Base-by-base conservation (phyloP, 1,140 invertebrate genomes). In the Papilio polyxenes region DNA sequence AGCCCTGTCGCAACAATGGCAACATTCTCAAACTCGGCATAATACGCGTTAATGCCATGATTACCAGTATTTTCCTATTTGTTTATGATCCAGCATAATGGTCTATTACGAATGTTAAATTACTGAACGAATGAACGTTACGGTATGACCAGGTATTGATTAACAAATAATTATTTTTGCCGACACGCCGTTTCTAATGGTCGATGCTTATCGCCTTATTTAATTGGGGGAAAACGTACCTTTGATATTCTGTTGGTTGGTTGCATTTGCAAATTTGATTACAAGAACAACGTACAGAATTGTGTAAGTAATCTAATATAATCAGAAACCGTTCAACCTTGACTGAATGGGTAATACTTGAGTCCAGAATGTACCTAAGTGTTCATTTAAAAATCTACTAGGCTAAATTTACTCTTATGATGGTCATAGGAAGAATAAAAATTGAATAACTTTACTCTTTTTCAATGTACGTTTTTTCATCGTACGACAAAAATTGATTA, bases 41-140 rank as follows among this genome's bases (percentile, higher is more conserved):
- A 89, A 85, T 86, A 88, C 83, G 86, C 89, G 83, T 89, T 87
- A 89, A 91, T 89, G 84, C 88, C 82, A 86, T 84, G 85, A 88
- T 89, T 89, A 88, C 83, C 85, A 80, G 83, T 81, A 86, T 85
- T 91, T 90, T 89, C 87, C 87, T 88, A 89, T 90, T 92, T 91
- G 88, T 91, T 92, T 90, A 90, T 85, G 89, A 87, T 82, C 82
- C 62, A 44, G 81, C 84, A 87, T 90, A 90, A 90, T 90, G 86
- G 88, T 85, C 89, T 90, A 90, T 90, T 89, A 89, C 83, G 85
- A 84, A 86, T 85, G 86, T 87, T 88, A 89, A 90, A 90, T 87
- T 80, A 80, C 78, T 80, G 78, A 69, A 80, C 78, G 78, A 80
- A 80, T 6, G 59, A 80, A 65, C 78, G 78, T 80, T 48, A 80